Base-by-base conservation (phyloP, 2,888 invertebrate species). In the Macrophya alboannulata region DNA sequence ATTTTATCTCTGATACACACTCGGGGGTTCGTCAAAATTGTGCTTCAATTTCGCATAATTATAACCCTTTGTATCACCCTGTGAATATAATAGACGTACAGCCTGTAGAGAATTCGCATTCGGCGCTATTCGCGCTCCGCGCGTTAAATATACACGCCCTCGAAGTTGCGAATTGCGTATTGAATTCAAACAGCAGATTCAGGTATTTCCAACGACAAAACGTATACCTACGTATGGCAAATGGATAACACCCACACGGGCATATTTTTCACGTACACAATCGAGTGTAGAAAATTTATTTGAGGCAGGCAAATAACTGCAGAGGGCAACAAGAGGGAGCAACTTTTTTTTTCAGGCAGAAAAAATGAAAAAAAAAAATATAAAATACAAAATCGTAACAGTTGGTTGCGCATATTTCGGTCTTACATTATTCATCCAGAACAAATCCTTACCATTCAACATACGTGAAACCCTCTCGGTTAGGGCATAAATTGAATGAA, bases 11-110 rank as follows among this genome's bases (percentile, higher is more conserved):
- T 21, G 12, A 62, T 51, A 43, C 43, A 21, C 43, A 81, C 81
- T 40, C 81, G 81, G 25, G 10, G 21, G 37, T 59, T 51, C 81
- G 81, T 62, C 62, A 59, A 62, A 81, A 81, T 81, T 43, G 62
- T 43, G 81, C 40, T 62, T 81, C 81, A 81, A 81, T 81, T 81
- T 81, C 81, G 81, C 81, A 59, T 81, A 62, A 81, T 81, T 81
- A 81, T 62, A n/a, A 43, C 43, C 81, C 62, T 62, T 81, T 81
- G 81, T 81, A 81, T 62, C 43, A 37, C 43, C 43, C 25, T 4
- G 43, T 81, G 62, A 62, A 62, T 81, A 81, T 81, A 62, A 81
- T 81, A 81, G 10, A 74, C 8, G 37, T 45, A 62, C 72, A 21
- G 37, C 40, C 37, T 81, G 81, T 21, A 43, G 62, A n/a, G 81